phyloP scores from a whole-genome alignment of 1,140 invertebrate species.

The Aplysia californica region DNA sequence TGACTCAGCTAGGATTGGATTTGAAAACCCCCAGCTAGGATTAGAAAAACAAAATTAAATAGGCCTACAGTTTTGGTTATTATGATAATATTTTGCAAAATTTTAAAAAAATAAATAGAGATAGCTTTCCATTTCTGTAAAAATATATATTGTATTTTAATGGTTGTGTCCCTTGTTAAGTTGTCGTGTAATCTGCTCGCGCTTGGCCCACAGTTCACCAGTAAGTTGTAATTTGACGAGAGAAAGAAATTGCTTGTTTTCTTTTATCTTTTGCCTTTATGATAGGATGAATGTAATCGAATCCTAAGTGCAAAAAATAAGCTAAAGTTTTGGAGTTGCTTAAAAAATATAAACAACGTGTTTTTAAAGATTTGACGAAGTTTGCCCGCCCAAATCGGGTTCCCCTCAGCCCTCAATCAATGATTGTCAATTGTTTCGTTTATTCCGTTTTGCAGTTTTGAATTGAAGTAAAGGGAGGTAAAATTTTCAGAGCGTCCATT shows the following conservation, averaged over 20 bases:
- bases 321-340: not conserved
- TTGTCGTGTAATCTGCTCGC: no score
- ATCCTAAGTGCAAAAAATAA: not conserved
- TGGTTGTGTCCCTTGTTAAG: no score
- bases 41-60: no score
- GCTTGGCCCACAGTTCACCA: no score
- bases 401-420: not conserved
- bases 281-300: not conserved
- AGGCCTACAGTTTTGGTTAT: no score
- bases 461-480: not conserved
- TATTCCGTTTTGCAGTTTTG: not conserved
- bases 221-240: no score
- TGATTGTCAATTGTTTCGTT: constrained; percentile 15
- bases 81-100: no score
- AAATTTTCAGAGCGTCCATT: not conserved
- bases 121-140: no score
- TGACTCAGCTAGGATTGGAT: no score
- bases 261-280: not conserved
- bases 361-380: not conserved
- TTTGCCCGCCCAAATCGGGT: not conserved
- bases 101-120: no score
- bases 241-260: not conserved
- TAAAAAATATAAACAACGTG: not conserved
- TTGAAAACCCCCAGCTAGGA: no score
- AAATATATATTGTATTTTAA: no score